Conservation (phyloP, 2,797 vertebrate species). For the Vireo griseus region DNA sequence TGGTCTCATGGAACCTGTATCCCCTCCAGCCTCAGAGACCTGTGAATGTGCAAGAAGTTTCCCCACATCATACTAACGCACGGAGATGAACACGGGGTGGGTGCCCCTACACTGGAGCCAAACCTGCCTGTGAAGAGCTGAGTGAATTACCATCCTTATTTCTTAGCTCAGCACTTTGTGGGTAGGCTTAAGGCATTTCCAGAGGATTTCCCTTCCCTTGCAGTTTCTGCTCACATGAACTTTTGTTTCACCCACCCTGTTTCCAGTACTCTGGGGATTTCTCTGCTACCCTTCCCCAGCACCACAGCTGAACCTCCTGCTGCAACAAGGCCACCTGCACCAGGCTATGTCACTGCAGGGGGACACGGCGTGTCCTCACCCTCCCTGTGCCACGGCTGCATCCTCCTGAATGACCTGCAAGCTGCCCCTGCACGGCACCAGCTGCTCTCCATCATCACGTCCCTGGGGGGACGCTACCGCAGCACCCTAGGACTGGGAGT, state of each 20-base stretch:
- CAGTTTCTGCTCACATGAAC: neutral
- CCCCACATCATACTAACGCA: neutral
- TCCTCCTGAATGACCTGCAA: neutral
- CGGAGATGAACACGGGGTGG: accelerated
- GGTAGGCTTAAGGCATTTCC: slow-evolving; percentile 15
- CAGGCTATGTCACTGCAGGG: neutral
- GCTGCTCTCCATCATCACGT: accelerated
- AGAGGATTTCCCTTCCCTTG: slow-evolving; percentile 33
- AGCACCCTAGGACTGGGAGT: neutral
- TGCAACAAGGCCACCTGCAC: neutral
- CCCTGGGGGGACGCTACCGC: neutral
- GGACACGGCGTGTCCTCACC: neutral
- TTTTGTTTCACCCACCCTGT: neutral
- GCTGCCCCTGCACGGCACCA: neutral
- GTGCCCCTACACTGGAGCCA: neutral
- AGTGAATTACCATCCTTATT: neutral
- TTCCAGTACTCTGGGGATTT: neutral
- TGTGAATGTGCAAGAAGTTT: neutral
- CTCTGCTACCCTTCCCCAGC: neutral
- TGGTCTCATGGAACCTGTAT: neutral
- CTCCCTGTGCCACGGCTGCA: neutral
- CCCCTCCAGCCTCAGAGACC: neutral
- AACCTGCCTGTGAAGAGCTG: neutral
- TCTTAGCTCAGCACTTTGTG: slow-evolving; percentile 22
- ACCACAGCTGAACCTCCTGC: neutral